A percentile compares a stretch with the other conserved stretches of the same genome.
These are phyloP conservation scores for Melinaea marsaeus DNA, from an alignment of 2,888 invertebrate species.

Conservation along the genomic window DNA sequence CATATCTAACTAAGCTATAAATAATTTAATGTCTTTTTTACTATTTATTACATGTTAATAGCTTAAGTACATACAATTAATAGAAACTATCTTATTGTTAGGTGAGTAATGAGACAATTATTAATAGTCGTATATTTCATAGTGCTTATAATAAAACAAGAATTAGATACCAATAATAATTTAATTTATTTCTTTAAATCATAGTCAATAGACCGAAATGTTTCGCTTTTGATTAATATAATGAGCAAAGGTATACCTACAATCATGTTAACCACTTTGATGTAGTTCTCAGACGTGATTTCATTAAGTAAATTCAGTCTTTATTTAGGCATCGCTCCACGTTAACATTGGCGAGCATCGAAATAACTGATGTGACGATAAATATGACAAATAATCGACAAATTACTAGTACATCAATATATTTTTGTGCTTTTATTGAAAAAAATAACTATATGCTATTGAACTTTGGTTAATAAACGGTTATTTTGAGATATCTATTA, in stretches of 20 bases:
- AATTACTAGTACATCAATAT: constrained; percentile 39
- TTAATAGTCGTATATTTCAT: not conserved
- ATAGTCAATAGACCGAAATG: constrained; percentile 73
- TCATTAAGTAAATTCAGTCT: constrained; percentile 72
- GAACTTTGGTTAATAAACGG: constrained; percentile 44
- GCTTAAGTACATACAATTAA: too few species aligned
- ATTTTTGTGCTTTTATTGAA: constrained; percentile 56
- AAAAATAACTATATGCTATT: constrained; percentile 41
- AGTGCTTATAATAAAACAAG: constrained; percentile 27
- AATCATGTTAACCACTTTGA: constrained; percentile 43
- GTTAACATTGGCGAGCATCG: constrained; percentile 38
- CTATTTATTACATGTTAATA: too few species aligned
- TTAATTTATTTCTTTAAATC: constrained; percentile 45
- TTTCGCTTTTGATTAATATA: constrained; percentile 55
- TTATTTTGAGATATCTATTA: constrained; percentile 30
- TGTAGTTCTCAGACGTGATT: constrained; percentile 46
- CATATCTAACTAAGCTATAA: too few species aligned
- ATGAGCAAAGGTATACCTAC: constrained; percentile 57
- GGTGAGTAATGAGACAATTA: not conserved
- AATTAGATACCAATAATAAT: constrained; percentile 32
- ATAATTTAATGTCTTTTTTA: too few species aligned
- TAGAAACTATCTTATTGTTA: too few species aligned
- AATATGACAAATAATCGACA: constrained; percentile 33
- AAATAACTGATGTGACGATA: constrained; percentile 45
- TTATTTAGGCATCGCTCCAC: constrained; percentile 62